Conservation (phyloP, 2,797 vertebrate genomes). For the Peromyscus melanophrys region DNA sequence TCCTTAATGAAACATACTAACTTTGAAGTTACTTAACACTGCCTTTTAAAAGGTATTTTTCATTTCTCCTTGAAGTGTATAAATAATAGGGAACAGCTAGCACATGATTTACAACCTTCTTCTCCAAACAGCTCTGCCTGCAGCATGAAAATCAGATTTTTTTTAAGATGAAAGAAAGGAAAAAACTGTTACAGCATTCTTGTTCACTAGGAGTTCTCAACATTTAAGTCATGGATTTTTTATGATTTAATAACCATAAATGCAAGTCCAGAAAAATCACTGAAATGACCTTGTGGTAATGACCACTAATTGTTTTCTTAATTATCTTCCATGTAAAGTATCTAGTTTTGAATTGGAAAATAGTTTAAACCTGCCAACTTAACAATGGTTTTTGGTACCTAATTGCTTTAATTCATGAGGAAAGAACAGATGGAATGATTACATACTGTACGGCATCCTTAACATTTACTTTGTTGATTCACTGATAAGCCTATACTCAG, state of each 20-base stretch:
- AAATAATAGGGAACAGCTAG: slow-evolving; percentile 84
- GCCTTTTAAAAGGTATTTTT: slow-evolving; percentile 84
- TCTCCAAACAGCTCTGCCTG: slow-evolving; percentile 64
- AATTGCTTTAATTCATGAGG: slow-evolving; percentile 76
- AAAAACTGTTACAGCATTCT: slow-evolving; percentile 40
- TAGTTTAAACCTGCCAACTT: slow-evolving; percentile 68
- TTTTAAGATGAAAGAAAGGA: neutral
- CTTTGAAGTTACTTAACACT: slow-evolving; percentile 83
- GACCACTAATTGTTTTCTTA: slow-evolving; percentile 65
- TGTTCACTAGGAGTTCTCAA: slow-evolving; percentile 54
- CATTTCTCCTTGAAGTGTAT: slow-evolving; percentile 75
- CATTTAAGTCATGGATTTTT: slow-evolving; percentile 59
- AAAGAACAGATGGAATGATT: slow-evolving; percentile 72
- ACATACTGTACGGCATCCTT: slow-evolving; percentile 51
- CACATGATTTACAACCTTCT: slow-evolving; percentile 83
- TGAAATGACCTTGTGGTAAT: slow-evolving; percentile 76
- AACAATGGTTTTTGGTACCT: slow-evolving; percentile 70
- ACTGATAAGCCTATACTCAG: slow-evolving; percentile 54
- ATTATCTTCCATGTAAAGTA: slow-evolving; percentile 78
- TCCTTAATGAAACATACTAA: slow-evolving; percentile 85
- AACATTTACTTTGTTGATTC: slow-evolving; percentile 76
- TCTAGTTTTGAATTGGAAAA: slow-evolving; percentile 75
- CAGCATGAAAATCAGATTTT: slow-evolving; percentile 64
- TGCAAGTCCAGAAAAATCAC: slow-evolving; percentile 64
- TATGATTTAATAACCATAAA: neutral